phyloP scores from a whole-genome alignment of 2,888 invertebrate genomes.

The Empis stercorea region DNA sequence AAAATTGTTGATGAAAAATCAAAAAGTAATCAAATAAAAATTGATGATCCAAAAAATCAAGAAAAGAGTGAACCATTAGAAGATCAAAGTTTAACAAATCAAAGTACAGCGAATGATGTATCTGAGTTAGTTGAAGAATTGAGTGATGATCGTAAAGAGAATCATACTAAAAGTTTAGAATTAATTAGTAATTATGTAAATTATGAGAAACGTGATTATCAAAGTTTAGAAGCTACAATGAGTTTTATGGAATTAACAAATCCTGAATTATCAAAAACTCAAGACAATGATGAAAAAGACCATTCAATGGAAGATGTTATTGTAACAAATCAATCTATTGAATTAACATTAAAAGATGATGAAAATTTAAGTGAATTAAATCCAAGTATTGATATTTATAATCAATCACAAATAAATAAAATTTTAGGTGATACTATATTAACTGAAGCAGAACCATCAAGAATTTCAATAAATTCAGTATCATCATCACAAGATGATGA shows the following conservation, averaged over 20 bases:
- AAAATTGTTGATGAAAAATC: conserved; percentile 13
- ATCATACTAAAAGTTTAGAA: conserved; percentile 12
- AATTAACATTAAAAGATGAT: conserved; percentile 24
- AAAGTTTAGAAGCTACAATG: conserved; percentile 9
- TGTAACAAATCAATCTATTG: conserved; percentile 28
- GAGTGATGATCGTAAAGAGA: conserved; percentile 9
- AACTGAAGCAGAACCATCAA: background rate
- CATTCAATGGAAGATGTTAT: conserved; percentile 31
- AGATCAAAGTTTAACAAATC: conserved; percentile 24
- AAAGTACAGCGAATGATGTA: conserved; percentile 33
- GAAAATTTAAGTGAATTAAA: conserved; percentile 19
- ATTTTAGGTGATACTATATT: conserved; percentile 15
- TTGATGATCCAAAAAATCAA: conserved; percentile 19
- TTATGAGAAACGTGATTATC: conserved; percentile 8
- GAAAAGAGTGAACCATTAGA: conserved; percentile 11
- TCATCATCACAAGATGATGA: conserved; percentile 19
- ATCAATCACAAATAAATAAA: conserved; percentile 20
- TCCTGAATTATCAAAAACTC: conserved; percentile 2
- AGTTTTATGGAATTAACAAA: background rate
- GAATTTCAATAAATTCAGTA: conserved; percentile 9
- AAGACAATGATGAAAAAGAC: conserved; percentile 24
- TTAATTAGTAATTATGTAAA: conserved; percentile 5
- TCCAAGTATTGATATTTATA: conserved; percentile 18
- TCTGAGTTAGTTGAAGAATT: conserved; percentile 30
- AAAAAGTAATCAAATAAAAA: conserved; percentile 7